Evolutionary conservation across 2,797 vertebrate genomes (phyloP).

Genomic region (Megalops cyprinoides): DNA sequence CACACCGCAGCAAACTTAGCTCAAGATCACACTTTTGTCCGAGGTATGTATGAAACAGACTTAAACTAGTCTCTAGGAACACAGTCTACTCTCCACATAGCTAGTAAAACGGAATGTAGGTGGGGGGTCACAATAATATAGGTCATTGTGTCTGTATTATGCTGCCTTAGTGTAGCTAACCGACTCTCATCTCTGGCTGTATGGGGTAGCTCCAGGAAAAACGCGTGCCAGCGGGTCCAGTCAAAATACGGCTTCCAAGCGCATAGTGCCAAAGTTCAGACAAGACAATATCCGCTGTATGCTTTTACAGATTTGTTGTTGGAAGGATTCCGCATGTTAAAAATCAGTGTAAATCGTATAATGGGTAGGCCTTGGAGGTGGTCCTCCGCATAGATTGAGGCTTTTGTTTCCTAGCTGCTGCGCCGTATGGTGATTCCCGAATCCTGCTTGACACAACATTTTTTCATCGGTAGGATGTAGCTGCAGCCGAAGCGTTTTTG

Average conservation of each 20-base stretch:
- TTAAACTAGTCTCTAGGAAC: background rate
- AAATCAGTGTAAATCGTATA: background rate
- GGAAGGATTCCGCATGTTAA: background rate
- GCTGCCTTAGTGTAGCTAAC: conserved; percentile 22
- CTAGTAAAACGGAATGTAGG: background rate
- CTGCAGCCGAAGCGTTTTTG: background rate
- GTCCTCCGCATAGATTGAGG: conserved; percentile 27
- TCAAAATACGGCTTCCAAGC: background rate
- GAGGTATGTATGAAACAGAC: conserved; percentile 33
- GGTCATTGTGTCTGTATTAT: conserved; percentile 38
- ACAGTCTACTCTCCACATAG: background rate
- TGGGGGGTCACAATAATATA: conserved; percentile 14
- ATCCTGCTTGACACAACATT: background rate
- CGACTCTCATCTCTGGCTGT: background rate
- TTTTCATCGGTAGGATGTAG: background rate
- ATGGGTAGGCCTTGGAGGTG: conserved; percentile 46
- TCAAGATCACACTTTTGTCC: background rate
- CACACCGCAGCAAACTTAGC: background rate
- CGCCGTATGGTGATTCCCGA: conserved; percentile 1
- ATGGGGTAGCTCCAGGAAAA: background rate
- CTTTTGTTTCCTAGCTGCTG: conserved; percentile 48
- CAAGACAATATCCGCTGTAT: background rate
- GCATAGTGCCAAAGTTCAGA: background rate
- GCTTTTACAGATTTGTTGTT: background rate
- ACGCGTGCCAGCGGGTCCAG: conserved; percentile 16